Percentiles rank a stretch among this genome's conserved stretches.
These are phyloP conservation scores for Corticium candelabrum DNA, from an alignment of 37 sponge, comb jelly and placozoan genomes.

Conservation along the genomic window DNA sequence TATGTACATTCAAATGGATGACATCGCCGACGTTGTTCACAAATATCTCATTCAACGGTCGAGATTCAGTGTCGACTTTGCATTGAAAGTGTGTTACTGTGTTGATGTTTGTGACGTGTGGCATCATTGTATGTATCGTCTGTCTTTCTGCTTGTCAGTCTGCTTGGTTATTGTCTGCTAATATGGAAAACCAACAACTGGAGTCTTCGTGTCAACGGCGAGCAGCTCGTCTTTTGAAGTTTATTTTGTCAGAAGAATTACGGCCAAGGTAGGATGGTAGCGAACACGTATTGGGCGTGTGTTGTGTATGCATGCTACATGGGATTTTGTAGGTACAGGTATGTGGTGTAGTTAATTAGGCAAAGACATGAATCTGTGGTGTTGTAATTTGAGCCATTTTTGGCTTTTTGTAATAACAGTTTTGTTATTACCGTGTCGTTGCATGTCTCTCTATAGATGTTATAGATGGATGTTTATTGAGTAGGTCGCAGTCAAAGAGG, in stretches of 20 bases:
- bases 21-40: slow-evolving; percentile 55
- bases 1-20: slow-evolving; percentile 81
- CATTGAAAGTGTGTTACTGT: slow-evolving; percentile 50
- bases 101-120: neutral
- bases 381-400: neutral
- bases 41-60: slow-evolving; percentile 69
- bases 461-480: too few relatives aligned
- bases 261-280: neutral
- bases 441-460: too few relatives aligned
- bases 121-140: neutral
- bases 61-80: slow-evolving; percentile 53
- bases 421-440: neutral
- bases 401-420: neutral
- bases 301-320: neutral
- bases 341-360: too few relatives aligned
- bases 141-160: too few relatives aligned
- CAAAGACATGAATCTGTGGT: too few relatives aligned
- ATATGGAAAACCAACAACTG: slow-evolving; percentile 59
- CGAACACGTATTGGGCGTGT: too few relatives aligned
- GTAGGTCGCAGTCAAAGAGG: too few relatives aligned
- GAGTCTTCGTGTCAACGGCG: neutral
- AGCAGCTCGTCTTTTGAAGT: neutral
- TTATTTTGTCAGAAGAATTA: neutral
- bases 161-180: slow-evolving; percentile 64
- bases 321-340: too few relatives aligned